Base-by-base conservation (phyloP, 2,113 vertebrate genomes). In the Xenopus tropicalis region DNA sequence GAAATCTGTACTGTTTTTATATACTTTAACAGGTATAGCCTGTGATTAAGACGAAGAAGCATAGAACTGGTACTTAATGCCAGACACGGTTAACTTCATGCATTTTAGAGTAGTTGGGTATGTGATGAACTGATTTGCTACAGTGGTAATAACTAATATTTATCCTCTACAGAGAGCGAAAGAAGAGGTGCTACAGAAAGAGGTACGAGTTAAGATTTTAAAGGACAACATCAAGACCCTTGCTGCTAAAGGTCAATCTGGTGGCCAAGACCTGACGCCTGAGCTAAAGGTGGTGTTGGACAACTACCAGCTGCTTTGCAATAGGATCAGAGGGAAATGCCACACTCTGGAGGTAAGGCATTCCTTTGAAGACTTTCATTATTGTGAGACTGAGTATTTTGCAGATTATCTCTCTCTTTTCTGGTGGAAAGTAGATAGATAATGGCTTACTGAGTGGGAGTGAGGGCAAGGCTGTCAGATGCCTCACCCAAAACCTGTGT, bases 101-200 rank as follows among this genome's bases (percentile, higher is more conserved):
- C n/a, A n/a, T n/a, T n/a, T n/a, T n/a, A n/a, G n/a, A n/a, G n/a
- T n/a, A n/a, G n/a, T n/a, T n/a, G n/a, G n/a, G n/a, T n/a, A n/a
- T n/a, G n/a, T n/a, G n/a, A n/a, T n/a, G n/a, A n/a, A n/a, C n/a
- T n/a, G n/a, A n/a, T n/a, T n/a, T n/a, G n/a, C n/a, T n/a, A n/a
- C n/a, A n/a, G n/a, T 37, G 5, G 10, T 37, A 37, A 9, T 3
- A 37, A 37, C 2, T 37, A 8, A 37, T 37, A 37, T 0, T 0
- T 78, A 66, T 80, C 52, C 79, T 78, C 63, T 71, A 16, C 86
- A 99, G 97, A 94, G 95, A 79, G 97, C 96, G 0, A 95, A 95
- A 85, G 97, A 98, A 90, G 97, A 99, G 6, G 97, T 99, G 89
- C 71, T 97, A 21, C 97, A 99, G 91, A 99, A 99, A 59, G 97